phyloP scores from a whole-genome alignment of 1,140 invertebrate genomes.

The Microplitis mediator region DNA sequence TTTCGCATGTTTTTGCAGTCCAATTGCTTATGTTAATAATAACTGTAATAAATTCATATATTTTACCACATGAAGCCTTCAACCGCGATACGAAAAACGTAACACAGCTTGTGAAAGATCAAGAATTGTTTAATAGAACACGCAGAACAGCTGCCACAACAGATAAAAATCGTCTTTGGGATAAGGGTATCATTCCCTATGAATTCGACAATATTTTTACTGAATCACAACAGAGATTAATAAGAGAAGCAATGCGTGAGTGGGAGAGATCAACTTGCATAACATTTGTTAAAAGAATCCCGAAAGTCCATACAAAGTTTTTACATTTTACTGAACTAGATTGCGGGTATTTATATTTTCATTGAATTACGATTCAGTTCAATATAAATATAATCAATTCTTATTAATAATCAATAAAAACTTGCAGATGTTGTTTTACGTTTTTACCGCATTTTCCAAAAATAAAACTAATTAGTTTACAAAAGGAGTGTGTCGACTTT shows the following conservation, averaged over 20 bases:
- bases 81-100: too few relatives aligned
- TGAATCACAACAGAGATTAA: constrained; percentile 93
- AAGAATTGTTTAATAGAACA: background rate
- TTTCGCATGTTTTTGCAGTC: too few relatives aligned
- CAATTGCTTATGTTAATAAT: too few relatives aligned
- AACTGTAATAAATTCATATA: too few relatives aligned
- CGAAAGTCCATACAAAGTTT: constrained; percentile 88
- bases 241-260: constrained; percentile 98
- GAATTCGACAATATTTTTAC: constrained; percentile 98
- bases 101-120: background rate
- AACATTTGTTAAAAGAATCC: constrained; percentile 91
- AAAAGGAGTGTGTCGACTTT: constrained; percentile 99
- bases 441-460: constrained; percentile 97
- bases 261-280: constrained; percentile 99
- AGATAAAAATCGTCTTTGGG: constrained; percentile 93
- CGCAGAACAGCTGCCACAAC: constrained; percentile 79
- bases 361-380: background rate
- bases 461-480: constrained; percentile 96
- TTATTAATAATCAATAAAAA: background rate
- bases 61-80: too few relatives aligned
- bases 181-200: constrained; percentile 96
- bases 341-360: constrained; percentile 81
- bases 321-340: constrained; percentile 95
- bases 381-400: too few relatives aligned
- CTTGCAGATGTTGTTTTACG: constrained; percentile 92